Evolutionary conservation across 1,140 invertebrate genomes (phyloP).

Genomic region (Cydia splendana): DNA sequence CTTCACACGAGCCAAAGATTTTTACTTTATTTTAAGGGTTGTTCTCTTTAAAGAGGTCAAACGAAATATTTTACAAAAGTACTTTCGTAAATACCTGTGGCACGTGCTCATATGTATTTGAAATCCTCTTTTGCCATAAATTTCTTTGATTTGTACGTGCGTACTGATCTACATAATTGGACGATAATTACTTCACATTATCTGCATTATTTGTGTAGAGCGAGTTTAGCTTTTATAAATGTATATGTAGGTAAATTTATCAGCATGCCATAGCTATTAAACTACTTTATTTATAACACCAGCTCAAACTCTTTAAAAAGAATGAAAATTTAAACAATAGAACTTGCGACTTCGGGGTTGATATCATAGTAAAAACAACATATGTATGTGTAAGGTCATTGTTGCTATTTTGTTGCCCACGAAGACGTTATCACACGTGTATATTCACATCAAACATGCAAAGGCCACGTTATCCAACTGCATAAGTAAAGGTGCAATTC

Average conservation of each 20-base stretch:
- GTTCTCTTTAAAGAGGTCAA: constrained; percentile 37
- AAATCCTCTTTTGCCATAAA: not conserved
- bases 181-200: not conserved
- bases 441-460: no score
- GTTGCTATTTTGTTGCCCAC: no score
- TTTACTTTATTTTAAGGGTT: constrained; percentile 42
- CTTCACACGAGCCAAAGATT: constrained; percentile 41
- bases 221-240: not conserved
- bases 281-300: no score
- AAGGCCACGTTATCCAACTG: no score
- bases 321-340: no score
- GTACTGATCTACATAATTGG: not conserved
- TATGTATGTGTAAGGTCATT: no score
- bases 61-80: constrained; percentile 29
- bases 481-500: no score
- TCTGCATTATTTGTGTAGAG: not conserved
- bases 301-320: no score
- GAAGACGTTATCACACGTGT: no score
- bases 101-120: not conserved
- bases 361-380: no score
- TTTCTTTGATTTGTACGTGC: constrained; percentile 1
- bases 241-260: not conserved
- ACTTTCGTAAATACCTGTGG: constrained; percentile 24
- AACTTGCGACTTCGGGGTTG: no score
- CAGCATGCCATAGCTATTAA: no score